Evolutionary conservation across 2,797 vertebrate genomes (phyloP).

Genomic region (Poeciliopsis infans): DNA sequence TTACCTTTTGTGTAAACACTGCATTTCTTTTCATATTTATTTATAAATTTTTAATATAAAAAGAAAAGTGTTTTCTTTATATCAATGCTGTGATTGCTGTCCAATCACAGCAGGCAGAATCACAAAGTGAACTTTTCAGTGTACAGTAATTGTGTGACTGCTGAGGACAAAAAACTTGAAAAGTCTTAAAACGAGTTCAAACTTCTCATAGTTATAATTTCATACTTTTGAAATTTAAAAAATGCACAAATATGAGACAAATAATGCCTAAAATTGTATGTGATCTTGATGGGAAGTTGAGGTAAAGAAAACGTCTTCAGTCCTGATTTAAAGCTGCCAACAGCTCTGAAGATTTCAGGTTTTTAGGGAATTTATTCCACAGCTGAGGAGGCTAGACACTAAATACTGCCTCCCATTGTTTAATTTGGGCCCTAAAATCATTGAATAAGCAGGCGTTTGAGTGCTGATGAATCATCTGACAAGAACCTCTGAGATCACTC

Average conservation of each 20-base stretch:
- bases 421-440: background rate
- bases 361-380: background rate
- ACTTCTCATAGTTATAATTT: background rate
- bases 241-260: background rate
- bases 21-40: conserved; percentile 77
- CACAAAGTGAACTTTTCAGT: background rate
- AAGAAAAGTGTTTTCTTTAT: background rate
- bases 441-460: background rate
- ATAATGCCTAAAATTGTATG: background rate
- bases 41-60: conserved; percentile 14
- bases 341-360: background rate
- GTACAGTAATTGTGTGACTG: background rate
- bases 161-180: background rate
- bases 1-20: conserved; percentile 28
- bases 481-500: background rate
- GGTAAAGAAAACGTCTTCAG: background rate
- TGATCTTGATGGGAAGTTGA: background rate
- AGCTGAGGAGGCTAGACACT: background rate
- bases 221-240: background rate
- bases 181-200: background rate
- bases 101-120: background rate
- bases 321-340: background rate
- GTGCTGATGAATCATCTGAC: background rate
- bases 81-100: background rate
- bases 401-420: background rate